Conservation (phyloP, 1,140 invertebrate species). For the Drosophila nigrodunni region DNA sequence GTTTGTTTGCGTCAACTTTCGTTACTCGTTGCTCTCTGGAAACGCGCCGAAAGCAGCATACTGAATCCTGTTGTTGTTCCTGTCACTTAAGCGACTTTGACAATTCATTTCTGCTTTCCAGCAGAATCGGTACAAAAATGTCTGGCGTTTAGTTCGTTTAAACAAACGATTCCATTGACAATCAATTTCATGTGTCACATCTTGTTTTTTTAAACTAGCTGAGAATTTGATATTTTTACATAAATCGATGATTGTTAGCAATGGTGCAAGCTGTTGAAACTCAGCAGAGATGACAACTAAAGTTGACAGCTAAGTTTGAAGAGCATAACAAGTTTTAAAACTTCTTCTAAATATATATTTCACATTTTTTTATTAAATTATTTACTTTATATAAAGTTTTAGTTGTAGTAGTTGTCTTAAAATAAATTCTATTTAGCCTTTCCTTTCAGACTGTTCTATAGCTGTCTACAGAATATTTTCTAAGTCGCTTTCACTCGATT, state of each 20-base stretch:
- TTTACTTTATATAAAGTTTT: too few relatives aligned
- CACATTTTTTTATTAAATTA: too few relatives aligned
- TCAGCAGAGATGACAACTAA: too few relatives aligned
- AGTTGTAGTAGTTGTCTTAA: too few relatives aligned
- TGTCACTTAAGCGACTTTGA: conserved; percentile 17
- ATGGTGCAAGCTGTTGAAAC: too few relatives aligned
- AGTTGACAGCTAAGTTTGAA: too few relatives aligned
- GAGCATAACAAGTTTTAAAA: too few relatives aligned
- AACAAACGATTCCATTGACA: background rate
- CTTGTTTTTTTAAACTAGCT: background rate
- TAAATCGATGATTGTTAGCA: too few relatives aligned
- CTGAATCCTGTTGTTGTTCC: conserved; percentile 15
- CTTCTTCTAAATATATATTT: too few relatives aligned
- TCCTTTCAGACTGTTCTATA: too few relatives aligned
- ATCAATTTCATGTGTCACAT: conserved; percentile 5
- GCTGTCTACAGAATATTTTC: background rate
- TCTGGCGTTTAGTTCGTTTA: background rate
- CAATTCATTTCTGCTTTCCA: conserved; percentile 18
- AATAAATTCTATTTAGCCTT: too few relatives aligned
- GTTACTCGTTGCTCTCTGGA: conserved; percentile 13
- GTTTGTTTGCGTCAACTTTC: conserved; percentile 52
- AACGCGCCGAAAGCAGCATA: background rate
- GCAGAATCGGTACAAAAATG: too few relatives aligned
- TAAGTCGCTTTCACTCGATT: background rate
- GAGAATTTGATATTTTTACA: background rate